Percentiles rank a stretch among this genome's conserved stretches.
Conservation (phyloP, 1,140 invertebrate genomes). For the Lanistes nyassanus region DNA sequence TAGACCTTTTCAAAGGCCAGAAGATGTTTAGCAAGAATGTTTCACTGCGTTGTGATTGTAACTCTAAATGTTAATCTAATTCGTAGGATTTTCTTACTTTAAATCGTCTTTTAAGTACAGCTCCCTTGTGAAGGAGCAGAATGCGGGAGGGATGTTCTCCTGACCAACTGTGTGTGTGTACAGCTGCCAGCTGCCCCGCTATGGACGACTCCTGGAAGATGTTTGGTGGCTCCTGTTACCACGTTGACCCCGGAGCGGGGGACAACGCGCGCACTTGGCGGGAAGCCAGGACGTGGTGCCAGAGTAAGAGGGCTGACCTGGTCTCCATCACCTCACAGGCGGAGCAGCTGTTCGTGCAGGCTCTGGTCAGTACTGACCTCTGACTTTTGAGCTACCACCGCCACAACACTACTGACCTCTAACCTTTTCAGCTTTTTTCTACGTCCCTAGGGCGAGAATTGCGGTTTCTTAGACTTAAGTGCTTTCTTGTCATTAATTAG, state of each 20-base stretch:
- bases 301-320: constrained; percentile 35
- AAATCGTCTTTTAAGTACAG: background rate
- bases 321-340: constrained; percentile 34
- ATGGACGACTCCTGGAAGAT: constrained; percentile 30
- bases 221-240: constrained; percentile 42
- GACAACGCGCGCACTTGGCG: constrained; percentile 47
- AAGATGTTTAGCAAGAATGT: too few relatives aligned
- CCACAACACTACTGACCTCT: background rate
- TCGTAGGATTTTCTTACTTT: background rate
- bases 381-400: background rate
- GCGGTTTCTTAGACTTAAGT: too few relatives aligned
- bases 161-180: background rate
- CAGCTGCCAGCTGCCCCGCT: constrained; percentile 29
- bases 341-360: constrained; percentile 42
- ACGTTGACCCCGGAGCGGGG: constrained; percentile 34
- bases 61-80: too few relatives aligned
- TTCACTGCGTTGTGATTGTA: too few relatives aligned
- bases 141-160: too few relatives aligned
- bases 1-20: too few relatives aligned
- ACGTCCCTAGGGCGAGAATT: too few relatives aligned
- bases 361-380: constrained; percentile 31
- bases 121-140: too few relatives aligned
- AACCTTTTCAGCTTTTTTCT: too few relatives aligned
- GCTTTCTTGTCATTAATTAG: too few relatives aligned
- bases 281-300: constrained; percentile 39